phyloP scores from a whole-genome alignment of 2,797 vertebrate species.

The Bradypodion ventrale region DNA sequence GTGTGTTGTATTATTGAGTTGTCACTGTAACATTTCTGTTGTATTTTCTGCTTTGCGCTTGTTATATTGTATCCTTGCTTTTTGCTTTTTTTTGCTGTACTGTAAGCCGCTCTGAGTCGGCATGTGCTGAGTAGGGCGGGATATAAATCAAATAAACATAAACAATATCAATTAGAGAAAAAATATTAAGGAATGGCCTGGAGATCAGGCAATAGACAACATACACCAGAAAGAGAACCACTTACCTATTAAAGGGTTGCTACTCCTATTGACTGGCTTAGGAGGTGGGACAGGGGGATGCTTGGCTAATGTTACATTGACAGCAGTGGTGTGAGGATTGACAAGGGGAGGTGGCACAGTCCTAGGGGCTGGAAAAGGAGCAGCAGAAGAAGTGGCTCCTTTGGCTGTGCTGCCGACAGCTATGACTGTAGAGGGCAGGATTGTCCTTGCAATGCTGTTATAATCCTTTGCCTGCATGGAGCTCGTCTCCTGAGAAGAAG shows the following conservation, averaged over 20 bases:
- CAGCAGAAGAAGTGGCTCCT: constrained; percentile 37
- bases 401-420: constrained; percentile 56
- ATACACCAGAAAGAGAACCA: constrained; percentile 11
- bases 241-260: constrained; percentile 89
- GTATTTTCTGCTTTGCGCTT: too few species aligned
- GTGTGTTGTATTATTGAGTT: too few species aligned
- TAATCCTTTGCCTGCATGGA: constrained; percentile 70
- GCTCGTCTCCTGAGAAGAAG: constrained; percentile 78
- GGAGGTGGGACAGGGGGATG: constrained; percentile 93
- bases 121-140: too few species aligned
- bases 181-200: background rate
- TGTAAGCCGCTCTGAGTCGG: too few species aligned
- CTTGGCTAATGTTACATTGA: constrained; percentile 76
- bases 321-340: constrained; percentile 72
- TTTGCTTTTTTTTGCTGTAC: too few species aligned
- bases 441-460: constrained; percentile 73
- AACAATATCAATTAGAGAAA: background rate
- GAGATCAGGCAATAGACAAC: fast-evolving
- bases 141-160: too few species aligned
- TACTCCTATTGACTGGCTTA: constrained; percentile 91
- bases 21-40: too few species aligned
- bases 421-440: constrained; percentile 65
- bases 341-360: constrained; percentile 73
- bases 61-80: too few species aligned
- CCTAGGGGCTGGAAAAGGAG: constrained; percentile 75